A percentile compares a stretch with the other conserved stretches of the same genome.
Evolutionary conservation across 2,888 invertebrate genomes (phyloP).

Genomic region (Nomada flava): DNA sequence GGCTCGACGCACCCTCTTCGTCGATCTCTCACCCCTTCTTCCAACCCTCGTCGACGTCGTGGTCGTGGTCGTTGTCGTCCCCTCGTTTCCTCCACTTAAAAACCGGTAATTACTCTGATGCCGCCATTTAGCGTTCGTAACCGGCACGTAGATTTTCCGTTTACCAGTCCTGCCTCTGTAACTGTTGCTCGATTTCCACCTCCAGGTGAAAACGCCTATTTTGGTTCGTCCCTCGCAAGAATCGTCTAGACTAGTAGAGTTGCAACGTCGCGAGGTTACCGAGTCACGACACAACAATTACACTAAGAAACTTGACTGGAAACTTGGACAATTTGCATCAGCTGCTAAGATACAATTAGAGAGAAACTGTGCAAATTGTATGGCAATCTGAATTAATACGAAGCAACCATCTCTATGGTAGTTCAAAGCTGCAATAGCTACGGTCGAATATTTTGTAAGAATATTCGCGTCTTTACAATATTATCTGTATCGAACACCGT

Average conservation of each 20-base stretch:
- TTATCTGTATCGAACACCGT: too few species aligned
- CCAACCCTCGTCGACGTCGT: constrained; percentile 60
- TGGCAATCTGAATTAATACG: constrained; percentile 38
- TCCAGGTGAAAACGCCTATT: constrained; percentile 28
- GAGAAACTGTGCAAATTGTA: constrained; percentile 31
- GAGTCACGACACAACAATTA: constrained; percentile 44
- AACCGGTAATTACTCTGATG: constrained; percentile 77
- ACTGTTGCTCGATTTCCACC: constrained; percentile 52
- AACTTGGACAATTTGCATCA: constrained; percentile 54
- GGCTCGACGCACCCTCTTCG: constrained; percentile 51
- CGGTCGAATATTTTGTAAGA: not conserved
- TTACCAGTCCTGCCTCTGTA: constrained; percentile 54
- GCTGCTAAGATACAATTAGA: constrained; percentile 49
- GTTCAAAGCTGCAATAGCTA: not conserved
- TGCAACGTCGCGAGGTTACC: constrained; percentile 32
- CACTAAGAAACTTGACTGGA: constrained; percentile 38
- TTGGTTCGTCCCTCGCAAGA: not conserved
- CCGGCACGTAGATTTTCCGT: constrained; percentile 57
- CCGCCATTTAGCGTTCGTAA: constrained; percentile 72
- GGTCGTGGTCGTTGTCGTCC: constrained; percentile 60
- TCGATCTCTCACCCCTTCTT: constrained; percentile 57
- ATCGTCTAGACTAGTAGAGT: not conserved
- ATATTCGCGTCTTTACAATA: not conserved
- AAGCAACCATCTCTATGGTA: constrained; percentile 29
- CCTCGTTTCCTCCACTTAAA: constrained; percentile 76